Conservation (phyloP, 2,888 invertebrate species). For the Apodemia mormo region DNA sequence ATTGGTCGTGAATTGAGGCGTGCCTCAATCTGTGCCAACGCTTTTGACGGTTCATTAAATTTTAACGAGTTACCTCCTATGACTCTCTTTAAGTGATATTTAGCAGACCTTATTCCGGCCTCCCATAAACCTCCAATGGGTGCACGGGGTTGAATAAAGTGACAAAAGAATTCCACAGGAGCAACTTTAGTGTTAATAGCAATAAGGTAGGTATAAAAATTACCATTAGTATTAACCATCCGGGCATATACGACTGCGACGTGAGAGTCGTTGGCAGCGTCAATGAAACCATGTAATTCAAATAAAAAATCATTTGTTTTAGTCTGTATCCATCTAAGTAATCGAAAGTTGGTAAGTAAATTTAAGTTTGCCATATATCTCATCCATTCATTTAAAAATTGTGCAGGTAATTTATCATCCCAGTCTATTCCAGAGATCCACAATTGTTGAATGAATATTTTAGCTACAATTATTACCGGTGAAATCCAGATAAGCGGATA, state of each 20-base stretch:
- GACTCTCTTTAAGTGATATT: conserved; percentile 21
- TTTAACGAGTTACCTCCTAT: conserved; percentile 18
- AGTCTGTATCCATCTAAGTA: too few relatives aligned
- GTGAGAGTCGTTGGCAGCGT: too few relatives aligned
- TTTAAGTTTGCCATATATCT: conserved; percentile 30
- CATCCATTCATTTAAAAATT: conserved; percentile 37
- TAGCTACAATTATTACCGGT: conserved; percentile 37
- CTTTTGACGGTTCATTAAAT: conserved; percentile 33
- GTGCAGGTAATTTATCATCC: conserved; percentile 39
- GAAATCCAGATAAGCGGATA: conserved; percentile 47
- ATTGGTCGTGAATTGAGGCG: conserved; percentile 36
- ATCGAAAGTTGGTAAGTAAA: conserved; percentile 19
- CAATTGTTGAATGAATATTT: conserved; percentile 44
- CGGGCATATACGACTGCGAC: conserved; percentile 27
- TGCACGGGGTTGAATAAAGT: conserved; percentile 24
- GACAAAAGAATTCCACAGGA: conserved; percentile 20
- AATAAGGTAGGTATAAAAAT: conserved; percentile 23
- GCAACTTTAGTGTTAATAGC: conserved; percentile 21
- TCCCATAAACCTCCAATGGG: conserved; percentile 23
- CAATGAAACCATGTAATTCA: too few relatives aligned
- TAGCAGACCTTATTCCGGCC: conserved; percentile 23
- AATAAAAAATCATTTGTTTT: too few relatives aligned
- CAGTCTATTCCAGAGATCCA: conserved; percentile 43
- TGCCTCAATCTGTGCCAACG: conserved; percentile 35
- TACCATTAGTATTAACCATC: not conserved